These are phyloP conservation scores for Parnassius mnemosyne DNA, from an alignment of 2,888 invertebrate genomes.

Conservation along the genomic window DNA sequence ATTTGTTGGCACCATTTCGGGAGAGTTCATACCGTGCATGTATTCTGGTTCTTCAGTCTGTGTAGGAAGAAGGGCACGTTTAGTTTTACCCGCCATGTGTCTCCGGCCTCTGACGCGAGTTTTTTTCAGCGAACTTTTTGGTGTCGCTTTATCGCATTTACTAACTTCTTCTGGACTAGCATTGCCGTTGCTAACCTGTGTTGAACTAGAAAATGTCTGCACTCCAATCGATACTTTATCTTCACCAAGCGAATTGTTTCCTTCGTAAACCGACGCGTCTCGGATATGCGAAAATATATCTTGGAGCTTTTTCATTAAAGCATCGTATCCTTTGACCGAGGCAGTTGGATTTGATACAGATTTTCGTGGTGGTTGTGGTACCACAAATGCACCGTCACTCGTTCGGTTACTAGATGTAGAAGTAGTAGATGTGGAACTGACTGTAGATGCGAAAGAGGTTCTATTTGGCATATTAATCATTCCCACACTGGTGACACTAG, in stretches of 20 bases:
- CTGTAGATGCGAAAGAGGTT: conserved; percentile 68
- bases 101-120: conserved; percentile 67
- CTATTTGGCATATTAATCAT: conserved; percentile 68
- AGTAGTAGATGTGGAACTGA: conserved; percentile 64
- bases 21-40: conserved; percentile 71
- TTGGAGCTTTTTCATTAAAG: conserved; percentile 65
- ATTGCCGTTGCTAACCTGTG: conserved; percentile 60
- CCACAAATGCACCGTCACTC: conserved; percentile 73
- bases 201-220: conserved; percentile 59
- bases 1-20: conserved; percentile 72
- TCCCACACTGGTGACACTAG: conserved; percentile 71
- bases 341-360: conserved; percentile 61
- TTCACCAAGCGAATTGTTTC: conserved; percentile 52
- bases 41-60: conserved; percentile 70
- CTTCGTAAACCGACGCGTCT: conserved; percentile 56
- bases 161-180: conserved; percentile 68
- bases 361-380: conserved; percentile 73
- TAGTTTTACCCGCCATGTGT: conserved; percentile 66
- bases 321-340: conserved; percentile 69
- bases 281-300: conserved; percentile 68
- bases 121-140: conserved; percentile 77
- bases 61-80: conserved; percentile 66
- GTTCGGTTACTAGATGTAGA: conserved; percentile 64
- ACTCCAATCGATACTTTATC: conserved; percentile 69
- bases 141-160: conserved; percentile 69